Evolutionary conservation across 2,888 invertebrate species (phyloP), one percentile per base, ranked within the genome.

Genomic region (Heteromyza rotundicornis): DNA sequence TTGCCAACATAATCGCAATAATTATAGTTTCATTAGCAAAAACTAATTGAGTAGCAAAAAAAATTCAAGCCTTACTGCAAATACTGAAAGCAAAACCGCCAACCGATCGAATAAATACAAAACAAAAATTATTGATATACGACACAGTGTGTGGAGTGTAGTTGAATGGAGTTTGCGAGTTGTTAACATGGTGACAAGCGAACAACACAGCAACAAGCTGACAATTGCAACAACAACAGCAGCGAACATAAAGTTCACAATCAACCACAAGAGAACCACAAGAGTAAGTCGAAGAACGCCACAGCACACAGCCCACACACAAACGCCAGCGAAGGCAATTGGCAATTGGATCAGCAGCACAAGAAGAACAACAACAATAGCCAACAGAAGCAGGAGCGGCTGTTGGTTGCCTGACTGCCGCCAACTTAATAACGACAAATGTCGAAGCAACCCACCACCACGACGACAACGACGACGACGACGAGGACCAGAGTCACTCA

Each of bases 11-110:
- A 40, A 40, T 14, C 16, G 40, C 40, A n/a, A 51, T 61, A 61
- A 65, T 65, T 61, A 65, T 61, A 63, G 27, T 40, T 50, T 50
- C 22, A 32, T 53, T 62, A 56, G 62, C 62, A 57, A 59, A 52
- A 57, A 62, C 54, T 62, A 59, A 64, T 64, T 59, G 59, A 17
- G 40, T 16, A 50, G 40, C 56, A 17, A 40, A 40, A n/a, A 32
- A 17, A 16, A 53, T 16, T 32, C n/a, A n/a, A 2, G 14, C 27
- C n/a, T 2, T 16, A 5, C 16, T 19, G 32, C 16, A 17, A n/a
- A 40, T 32, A 32, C 10, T 51, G 10, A 10, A 49, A 12, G 51
- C 23, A n/a, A n/a, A n/a, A n/a, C n/a, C n/a, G n/a, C n/a, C n/a
- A n/a, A n/a, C n/a, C n/a, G n/a, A n/a, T n/a, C n/a, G n/a, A n/a